Conservation (phyloP, 2,113 vertebrate species). For the Phyllopteryx taeniolatus region DNA sequence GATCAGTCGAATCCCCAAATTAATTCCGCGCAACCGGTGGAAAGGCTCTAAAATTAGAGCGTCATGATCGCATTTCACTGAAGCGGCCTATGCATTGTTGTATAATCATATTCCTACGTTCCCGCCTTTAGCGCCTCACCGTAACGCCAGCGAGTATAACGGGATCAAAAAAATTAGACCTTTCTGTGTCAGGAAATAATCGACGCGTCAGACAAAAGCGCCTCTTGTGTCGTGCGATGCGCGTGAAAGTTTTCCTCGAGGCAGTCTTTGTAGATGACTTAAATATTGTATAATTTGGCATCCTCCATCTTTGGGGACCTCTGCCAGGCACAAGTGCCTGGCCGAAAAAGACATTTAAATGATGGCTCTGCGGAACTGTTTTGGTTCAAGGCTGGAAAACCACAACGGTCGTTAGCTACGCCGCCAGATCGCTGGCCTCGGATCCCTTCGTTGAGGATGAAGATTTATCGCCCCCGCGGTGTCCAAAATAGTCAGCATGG, state of each 20-base stretch:
- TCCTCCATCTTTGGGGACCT: conserved; percentile 1
- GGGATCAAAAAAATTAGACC: conserved; percentile 26
- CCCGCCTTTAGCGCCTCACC: conserved; percentile 15
- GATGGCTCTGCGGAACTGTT: conserved; percentile 1
- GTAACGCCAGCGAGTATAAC: conserved; percentile 17
- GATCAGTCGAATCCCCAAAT: conserved; percentile 35
- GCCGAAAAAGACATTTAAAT: conserved; percentile 2
- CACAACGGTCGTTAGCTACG: conserved; percentile 1
- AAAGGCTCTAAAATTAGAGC: conserved; percentile 22
- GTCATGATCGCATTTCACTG: conserved; percentile 33
- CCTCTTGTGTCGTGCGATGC: not conserved
- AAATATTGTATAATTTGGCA: conserved; percentile 19
- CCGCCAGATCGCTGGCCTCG: conserved; percentile 16
- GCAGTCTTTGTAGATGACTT: conserved; percentile 9
- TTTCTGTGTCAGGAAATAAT: conserved; percentile 12
- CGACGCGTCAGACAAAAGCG: conserved; percentile 24
- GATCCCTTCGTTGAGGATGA: conserved; percentile 18
- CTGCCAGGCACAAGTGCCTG: conserved; percentile 2
- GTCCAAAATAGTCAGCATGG: not conserved
- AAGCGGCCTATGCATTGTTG: not conserved
- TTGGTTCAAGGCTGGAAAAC: conserved; percentile 15
- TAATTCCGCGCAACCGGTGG: conserved; percentile 21
- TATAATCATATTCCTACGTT: conserved; percentile 25
- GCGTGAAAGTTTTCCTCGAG: too few relatives aligned
- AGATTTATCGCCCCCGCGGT: conserved; percentile 23